These are phyloP conservation scores for Melanostigma gelatinosum DNA, from an alignment of 2,113 vertebrate species.

Conservation along the genomic window DNA sequence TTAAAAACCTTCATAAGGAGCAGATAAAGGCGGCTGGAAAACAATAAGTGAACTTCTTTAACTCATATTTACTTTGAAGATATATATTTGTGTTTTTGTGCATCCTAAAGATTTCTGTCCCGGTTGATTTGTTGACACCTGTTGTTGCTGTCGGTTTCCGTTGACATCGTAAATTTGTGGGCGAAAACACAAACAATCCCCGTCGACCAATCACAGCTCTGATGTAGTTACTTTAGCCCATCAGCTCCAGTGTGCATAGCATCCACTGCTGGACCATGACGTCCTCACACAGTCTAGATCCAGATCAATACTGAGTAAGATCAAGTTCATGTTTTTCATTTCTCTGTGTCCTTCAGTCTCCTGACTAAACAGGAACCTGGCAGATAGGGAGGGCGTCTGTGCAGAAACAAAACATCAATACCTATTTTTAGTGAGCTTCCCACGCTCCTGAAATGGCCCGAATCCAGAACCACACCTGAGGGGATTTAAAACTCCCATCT, in stretches of 20 bases:
- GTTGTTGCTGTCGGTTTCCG: neutral
- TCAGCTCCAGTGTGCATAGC: neutral
- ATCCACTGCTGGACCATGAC: neutral
- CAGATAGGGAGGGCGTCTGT: slow-evolving; percentile 12
- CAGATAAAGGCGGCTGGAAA: neutral
- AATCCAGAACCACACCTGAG: slow-evolving; percentile 46
- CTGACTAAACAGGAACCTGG: neutral
- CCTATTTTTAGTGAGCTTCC: slow-evolving; percentile 44
- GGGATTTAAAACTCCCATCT: slow-evolving; percentile 15
- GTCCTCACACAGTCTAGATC: neutral
- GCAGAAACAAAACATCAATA: neutral
- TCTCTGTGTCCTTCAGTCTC: neutral
- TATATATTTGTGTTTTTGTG: too few relatives aligned
- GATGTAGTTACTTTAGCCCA: neutral
- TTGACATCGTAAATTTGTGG: neutral
- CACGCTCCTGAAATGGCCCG: slow-evolving; percentile 20
- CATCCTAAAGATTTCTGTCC: too few relatives aligned
- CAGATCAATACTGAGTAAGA: neutral
- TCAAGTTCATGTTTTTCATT: neutral
- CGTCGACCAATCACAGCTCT: neutral
- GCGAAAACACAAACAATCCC: neutral
- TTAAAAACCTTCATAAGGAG: neutral
- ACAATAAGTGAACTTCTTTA: neutral
- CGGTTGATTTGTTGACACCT: too few relatives aligned
- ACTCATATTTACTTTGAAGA: too few relatives aligned